A percentile compares a stretch with the other conserved stretches of the same genome.
Conservation (phyloP, 2,113 vertebrate species). For the Falco punctatus region DNA sequence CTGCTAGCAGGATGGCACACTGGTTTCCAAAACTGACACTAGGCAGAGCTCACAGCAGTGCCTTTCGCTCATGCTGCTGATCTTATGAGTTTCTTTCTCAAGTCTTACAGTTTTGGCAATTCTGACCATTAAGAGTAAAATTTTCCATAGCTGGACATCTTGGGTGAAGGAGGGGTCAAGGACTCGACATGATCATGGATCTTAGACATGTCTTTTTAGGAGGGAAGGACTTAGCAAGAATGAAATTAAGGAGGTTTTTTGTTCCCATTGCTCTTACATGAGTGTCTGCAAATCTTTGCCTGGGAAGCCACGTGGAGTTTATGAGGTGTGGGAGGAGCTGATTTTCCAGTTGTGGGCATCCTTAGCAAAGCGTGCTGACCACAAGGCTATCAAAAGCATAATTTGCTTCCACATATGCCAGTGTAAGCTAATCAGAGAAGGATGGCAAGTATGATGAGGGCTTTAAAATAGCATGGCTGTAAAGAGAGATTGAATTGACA, state of each 20-base stretch:
- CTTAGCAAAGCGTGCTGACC: background rate
- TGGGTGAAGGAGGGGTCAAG: background rate
- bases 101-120: background rate
- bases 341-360: background rate
- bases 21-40: background rate
- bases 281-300: background rate
- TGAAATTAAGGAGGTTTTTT: background rate
- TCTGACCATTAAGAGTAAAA: background rate
- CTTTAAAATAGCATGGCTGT: background rate
- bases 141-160: background rate
- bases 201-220: background rate
- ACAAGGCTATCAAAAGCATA: background rate
- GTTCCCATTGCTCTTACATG: rapidly evolving
- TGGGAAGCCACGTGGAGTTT: background rate
- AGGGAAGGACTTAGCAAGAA: background rate
- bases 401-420: background rate
- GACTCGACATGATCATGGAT: background rate
- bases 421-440: background rate
- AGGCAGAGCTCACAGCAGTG: background rate
- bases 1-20: background rate
- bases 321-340: background rate
- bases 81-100: background rate
- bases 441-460: background rate
- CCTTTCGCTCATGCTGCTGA: background rate
- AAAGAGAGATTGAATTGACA: background rate